phyloP scores from a whole-genome alignment of 2,888 invertebrate genomes.

The Heliconius aoede region DNA sequence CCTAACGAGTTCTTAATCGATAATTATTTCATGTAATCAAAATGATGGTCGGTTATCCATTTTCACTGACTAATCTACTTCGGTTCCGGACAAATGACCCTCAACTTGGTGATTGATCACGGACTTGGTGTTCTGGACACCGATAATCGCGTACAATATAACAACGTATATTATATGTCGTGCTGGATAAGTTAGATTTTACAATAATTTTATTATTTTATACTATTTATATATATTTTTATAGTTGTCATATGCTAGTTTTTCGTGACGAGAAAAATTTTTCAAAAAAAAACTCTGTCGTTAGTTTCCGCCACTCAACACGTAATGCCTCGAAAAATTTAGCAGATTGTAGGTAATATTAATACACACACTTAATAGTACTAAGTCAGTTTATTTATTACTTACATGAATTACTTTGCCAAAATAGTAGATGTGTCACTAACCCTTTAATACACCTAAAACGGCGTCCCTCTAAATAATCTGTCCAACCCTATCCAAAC shows the following conservation, averaged over 20 bases:
- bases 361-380: not conserved
- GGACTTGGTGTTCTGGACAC: conserved; percentile 49
- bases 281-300: no score
- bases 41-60: conserved; percentile 32
- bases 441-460: conserved; percentile 16
- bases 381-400: not conserved
- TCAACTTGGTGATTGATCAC: conserved; percentile 52
- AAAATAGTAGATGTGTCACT: not conserved
- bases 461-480: conserved; percentile 18
- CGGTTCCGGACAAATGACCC: conserved; percentile 43
- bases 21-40: conserved; percentile 26
- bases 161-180: conserved; percentile 25
- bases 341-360: no score
- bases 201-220: conserved; percentile 12
- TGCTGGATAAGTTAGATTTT: not conserved
- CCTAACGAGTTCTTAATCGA: conserved; percentile 22
- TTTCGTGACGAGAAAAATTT: no score
- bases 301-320: no score
- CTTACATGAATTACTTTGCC: not conserved
- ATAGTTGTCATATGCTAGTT: not conserved
- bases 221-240: no score
- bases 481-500: conserved; percentile 13
- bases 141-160: conserved; percentile 44
- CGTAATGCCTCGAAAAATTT: no score
- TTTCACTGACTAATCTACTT: conserved; percentile 44